Conservation (phyloP, 2,888 invertebrate genomes). For the Aelia acuminata region DNA sequence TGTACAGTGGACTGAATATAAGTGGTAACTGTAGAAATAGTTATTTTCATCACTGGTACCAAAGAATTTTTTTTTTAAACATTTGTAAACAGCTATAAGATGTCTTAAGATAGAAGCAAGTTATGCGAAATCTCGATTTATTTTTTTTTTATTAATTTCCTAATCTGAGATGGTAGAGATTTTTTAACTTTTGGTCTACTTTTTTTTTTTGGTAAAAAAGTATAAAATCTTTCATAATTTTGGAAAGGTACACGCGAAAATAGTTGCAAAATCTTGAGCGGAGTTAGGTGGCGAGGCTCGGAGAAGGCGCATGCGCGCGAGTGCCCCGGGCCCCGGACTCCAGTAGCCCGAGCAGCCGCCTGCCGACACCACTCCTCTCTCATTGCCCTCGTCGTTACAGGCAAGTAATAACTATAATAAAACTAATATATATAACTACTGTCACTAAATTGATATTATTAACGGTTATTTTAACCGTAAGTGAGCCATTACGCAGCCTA, state of each 20-base stretch:
- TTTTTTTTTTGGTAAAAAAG: too few relatives aligned
- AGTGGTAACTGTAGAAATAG: too few relatives aligned
- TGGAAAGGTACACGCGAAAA: not conserved
- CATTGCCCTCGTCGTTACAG: not conserved
- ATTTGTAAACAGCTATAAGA: too few relatives aligned
- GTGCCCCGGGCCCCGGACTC: conserved; percentile 29
- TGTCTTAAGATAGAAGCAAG: too few relatives aligned
- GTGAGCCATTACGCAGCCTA: not conserved
- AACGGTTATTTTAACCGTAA: not conserved
- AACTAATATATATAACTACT: too few relatives aligned
- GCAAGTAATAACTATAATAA: not conserved
- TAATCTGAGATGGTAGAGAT: too few relatives aligned
- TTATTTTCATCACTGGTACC: too few relatives aligned
- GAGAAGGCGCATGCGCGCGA: conserved; percentile 31
- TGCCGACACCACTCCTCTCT: not conserved
- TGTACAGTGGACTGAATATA: too few relatives aligned
- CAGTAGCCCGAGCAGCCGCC: conserved; percentile 40
- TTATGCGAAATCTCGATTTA: too few relatives aligned
- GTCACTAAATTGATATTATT: not conserved
- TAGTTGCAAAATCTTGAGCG: not conserved
- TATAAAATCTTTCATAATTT: not conserved
- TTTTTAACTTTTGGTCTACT: too few relatives aligned
- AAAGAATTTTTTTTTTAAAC: too few relatives aligned
- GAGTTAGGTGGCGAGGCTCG: not conserved
- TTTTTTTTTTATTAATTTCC: too few relatives aligned